A percentile compares a stretch with the other conserved stretches of the same genome.
Conservation (phyloP, 1,140 invertebrate species). For the Microplitis mediator region DNA sequence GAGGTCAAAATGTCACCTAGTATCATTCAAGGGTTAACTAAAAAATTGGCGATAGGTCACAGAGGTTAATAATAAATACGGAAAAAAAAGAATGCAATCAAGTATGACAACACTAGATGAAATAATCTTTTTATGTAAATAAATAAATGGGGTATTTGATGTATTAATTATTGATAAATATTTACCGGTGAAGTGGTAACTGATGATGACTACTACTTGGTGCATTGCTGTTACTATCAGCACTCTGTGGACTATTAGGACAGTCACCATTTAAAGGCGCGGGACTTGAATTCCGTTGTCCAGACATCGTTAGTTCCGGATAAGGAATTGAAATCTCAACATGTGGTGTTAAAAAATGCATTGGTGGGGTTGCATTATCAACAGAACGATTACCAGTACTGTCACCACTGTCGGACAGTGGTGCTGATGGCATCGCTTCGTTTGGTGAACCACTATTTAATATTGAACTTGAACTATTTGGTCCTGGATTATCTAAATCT, state of each 20-base stretch:
- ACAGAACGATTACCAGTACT: conserved; percentile 76
- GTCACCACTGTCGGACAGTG: conserved; percentile 79
- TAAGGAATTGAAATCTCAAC: conserved; percentile 88
- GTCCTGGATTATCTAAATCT: conserved; percentile 84
- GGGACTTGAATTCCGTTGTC: conserved; percentile 53
- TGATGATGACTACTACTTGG: conserved; percentile 70
- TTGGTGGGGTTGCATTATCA: conserved; percentile 83
- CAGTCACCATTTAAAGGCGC: conserved; percentile 58
- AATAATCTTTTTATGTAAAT: too few relatives aligned
- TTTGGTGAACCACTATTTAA: conserved; percentile 59
- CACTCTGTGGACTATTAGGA: conserved; percentile 77
- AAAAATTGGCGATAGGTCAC: too few relatives aligned
- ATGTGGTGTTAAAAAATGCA: conserved; percentile 87
- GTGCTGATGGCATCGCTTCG: conserved; percentile 68
- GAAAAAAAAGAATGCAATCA: too few relatives aligned
- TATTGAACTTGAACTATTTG: conserved; percentile 70
- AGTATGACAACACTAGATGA: too few relatives aligned
- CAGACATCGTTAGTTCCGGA: conserved; percentile 54
- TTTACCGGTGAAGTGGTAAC: conserved; percentile 56
- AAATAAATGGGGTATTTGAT: too few relatives aligned
- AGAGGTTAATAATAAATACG: too few relatives aligned
- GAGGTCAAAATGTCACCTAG: too few relatives aligned
- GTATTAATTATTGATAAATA: not conserved
- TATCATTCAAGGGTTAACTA: too few relatives aligned
- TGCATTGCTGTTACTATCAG: conserved; percentile 75